These are phyloP conservation scores for Vulpes ferrilata DNA, from an alignment of 2,113 vertebrate genomes.

Conservation along the genomic window DNA sequence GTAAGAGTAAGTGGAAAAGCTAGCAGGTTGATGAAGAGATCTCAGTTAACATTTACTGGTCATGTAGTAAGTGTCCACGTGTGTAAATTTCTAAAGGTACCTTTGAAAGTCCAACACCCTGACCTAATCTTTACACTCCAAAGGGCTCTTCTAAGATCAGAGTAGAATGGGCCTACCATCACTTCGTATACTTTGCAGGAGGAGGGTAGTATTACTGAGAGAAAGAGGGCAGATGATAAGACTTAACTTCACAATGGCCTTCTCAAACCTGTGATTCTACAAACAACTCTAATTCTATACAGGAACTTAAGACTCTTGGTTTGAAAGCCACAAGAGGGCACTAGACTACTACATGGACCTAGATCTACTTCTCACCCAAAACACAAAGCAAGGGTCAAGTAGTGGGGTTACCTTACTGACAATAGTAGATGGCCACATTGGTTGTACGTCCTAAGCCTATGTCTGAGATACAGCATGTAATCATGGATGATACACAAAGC, in stretches of 20 bases:
- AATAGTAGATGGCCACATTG: neutral
- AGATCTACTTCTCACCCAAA: conserved; percentile 18
- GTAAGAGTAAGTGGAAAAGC: neutral
- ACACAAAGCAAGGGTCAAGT: conserved; percentile 41
- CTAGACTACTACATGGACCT: conserved; percentile 80
- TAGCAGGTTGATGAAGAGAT: neutral
- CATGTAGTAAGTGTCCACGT: neutral
- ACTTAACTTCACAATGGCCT: neutral
- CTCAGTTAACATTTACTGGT: neutral
- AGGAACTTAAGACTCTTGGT: conserved; percentile 16
- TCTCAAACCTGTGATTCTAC: conserved; percentile 1
- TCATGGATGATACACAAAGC: neutral
- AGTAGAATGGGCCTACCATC: neutral
- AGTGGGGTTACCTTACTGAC: neutral
- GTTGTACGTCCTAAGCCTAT: neutral
- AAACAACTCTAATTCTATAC: conserved; percentile 12
- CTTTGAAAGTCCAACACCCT: neutral
- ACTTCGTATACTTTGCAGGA: neutral
- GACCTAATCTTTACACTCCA: neutral
- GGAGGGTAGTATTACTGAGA: neutral
- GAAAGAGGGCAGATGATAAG: neutral
- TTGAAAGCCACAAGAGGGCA: conserved; percentile 82
- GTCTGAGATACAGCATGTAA: conserved; percentile 2
- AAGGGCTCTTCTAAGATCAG: neutral
- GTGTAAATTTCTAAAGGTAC: neutral